Conservation (phyloP, 2,113 vertebrate genomes). For the Saguinus imperator region DNA sequence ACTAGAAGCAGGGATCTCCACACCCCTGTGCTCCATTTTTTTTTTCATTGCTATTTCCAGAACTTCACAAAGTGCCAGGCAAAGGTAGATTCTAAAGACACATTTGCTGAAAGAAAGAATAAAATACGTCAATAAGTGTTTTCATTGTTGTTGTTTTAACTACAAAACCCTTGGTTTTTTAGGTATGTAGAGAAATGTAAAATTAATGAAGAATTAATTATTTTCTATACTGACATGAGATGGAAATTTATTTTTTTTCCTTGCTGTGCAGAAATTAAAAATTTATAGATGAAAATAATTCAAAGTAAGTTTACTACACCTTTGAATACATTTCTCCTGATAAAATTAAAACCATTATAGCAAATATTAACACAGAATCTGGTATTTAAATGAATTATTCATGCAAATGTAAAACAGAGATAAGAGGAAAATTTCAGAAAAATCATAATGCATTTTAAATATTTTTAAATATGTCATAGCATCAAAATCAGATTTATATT, state of each 20-base stretch:
- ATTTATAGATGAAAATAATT: not conserved
- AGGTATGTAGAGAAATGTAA: not conserved
- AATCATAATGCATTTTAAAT: not conserved
- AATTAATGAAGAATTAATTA: not conserved
- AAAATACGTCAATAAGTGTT: not conserved
- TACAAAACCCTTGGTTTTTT: not conserved
- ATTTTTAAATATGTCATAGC: not conserved
- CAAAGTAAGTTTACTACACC: not conserved
- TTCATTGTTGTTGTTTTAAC: not conserved
- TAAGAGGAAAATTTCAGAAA: not conserved
- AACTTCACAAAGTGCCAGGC: not conserved
- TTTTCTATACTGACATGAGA: not conserved
- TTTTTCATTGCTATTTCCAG: not conserved
- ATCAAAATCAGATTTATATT: not conserved
- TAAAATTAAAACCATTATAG: not conserved
- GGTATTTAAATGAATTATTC: not conserved
- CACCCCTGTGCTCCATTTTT: not conserved
- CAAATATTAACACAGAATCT: not conserved
- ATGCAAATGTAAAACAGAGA: not conserved
- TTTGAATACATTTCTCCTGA: not conserved
- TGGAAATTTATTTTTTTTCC: not conserved
- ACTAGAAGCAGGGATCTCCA: not conserved
- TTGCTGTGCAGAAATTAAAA: not conserved
- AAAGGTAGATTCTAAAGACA: not conserved
- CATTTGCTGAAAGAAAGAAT: not conserved